Evolutionary conservation across 30 jellyfish, hydroid and myxozoan genomes (phyloP), one percentile per base, ranked within the genome.

Genomic region (Aurelia aurita): DNA sequence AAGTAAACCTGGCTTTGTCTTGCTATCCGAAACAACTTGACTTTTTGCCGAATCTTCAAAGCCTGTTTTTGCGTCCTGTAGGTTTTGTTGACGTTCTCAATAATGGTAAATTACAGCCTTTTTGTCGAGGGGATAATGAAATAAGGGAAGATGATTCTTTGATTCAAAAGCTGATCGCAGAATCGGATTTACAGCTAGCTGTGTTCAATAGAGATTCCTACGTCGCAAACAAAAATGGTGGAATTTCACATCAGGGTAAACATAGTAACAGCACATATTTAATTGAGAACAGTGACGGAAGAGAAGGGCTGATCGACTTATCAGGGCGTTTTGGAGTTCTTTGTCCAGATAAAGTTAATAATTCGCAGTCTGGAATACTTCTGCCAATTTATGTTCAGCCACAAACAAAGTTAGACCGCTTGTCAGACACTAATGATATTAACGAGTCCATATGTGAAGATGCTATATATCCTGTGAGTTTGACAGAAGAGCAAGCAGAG

Each of bases 51-150:
- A 51, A 77, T 77, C 27, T 77, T n/a, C 79, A 72, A 60, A 60
- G 54, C 79, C 6, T 63, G 88, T 77, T 77, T 51, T 63, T 77
- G 66, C 62, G 54, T 35, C 88, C 79, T 77, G 88, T 25, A 29
- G 88, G 53, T 77, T 77, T 77, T 59, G 79, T 77, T 77, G 88
- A 61, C 46, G 88, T 61, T 77, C 43, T 60, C 18, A 77, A 77
- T 60, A 77, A 61, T 63, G 26, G 20, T 26, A 53, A 61, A 13
- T 28, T 60, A 10, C 58, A 35, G 46, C 46, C 46, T 55, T 22
- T 21, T 77, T 61, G 88, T 77, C 31, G 5, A 10, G 13, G 3
- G 31, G 79, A 60, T 60, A 60, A 77, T 77, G 69, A 19, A 39
- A 5, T 23, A 25, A 39, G 54, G 23, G 27, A 14, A 27, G 58